Conservation (phyloP, 2,113 vertebrate genomes). For the Turnix velox region DNA sequence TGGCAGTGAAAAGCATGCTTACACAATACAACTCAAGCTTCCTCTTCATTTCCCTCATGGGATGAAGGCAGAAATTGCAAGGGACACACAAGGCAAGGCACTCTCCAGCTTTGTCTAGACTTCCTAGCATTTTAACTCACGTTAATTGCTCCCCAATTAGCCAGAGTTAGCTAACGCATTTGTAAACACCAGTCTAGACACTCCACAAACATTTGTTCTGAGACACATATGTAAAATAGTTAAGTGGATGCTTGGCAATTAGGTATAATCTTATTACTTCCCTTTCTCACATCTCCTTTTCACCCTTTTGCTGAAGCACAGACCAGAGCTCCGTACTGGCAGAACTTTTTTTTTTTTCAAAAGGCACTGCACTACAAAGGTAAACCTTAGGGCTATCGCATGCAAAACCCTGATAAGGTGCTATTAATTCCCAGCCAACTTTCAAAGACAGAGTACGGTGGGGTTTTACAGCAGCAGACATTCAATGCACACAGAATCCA, state of each 20-base stretch:
- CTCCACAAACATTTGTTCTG: slow-evolving; percentile 56
- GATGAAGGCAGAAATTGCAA: not conserved
- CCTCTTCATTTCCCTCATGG: not conserved
- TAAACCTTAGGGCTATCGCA: slow-evolving; percentile 49
- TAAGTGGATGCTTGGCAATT: slow-evolving; percentile 48
- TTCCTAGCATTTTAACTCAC: not conserved
- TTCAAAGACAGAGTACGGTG: not conserved
- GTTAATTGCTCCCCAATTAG: slow-evolving; percentile 58
- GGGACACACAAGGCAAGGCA: not conserved
- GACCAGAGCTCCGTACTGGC: not conserved
- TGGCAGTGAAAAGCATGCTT: not conserved
- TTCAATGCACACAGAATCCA: not conserved
- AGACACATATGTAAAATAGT: slow-evolving; percentile 32
- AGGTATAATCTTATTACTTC: slow-evolving; percentile 30
- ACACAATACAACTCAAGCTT: not conserved
- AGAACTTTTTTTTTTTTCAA: not conserved
- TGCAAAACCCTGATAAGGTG: slow-evolving; percentile 57
- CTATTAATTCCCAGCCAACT: slow-evolving; percentile 44
- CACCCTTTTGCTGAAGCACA: not conserved
- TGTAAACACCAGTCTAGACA: slow-evolving; percentile 47
- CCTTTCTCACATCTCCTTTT: not conserved
- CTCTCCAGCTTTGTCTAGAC: not conserved
- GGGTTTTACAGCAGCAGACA: slow-evolving; percentile 13
- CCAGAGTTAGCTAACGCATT: slow-evolving; percentile 13
- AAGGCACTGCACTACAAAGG: slow-evolving; percentile 44